phyloP scores from a whole-genome alignment of 2,797 vertebrate species.

The Anabas testudineus region DNA sequence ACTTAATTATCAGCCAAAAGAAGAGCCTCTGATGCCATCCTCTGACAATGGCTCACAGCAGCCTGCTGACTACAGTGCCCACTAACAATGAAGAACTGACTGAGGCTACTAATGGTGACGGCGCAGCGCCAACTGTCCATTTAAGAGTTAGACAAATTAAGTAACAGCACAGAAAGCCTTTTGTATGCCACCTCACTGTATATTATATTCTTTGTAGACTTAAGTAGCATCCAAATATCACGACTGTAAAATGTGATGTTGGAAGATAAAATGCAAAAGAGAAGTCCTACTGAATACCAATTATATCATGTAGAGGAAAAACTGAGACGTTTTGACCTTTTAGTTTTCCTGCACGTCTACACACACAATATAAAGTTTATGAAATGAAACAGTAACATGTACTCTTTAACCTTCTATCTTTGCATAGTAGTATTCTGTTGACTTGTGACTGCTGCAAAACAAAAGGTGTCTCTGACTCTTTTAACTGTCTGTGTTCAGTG shows the following conservation, averaged over 20 bases:
- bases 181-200: conserved; percentile 31
- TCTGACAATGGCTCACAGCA: conserved; percentile 81
- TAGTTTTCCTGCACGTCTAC: conserved; percentile 55
- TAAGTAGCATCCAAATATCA: conserved; percentile 26
- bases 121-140: conserved; percentile 73
- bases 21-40: conserved; percentile 81
- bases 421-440: conserved; percentile 30
- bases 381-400: conserved; percentile 40
- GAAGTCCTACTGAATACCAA: conserved; percentile 43
- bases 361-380: conserved; percentile 53
- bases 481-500: too few relatives aligned
- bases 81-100: conserved; percentile 78
- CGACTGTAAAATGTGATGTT: conserved; percentile 28
- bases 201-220: conserved; percentile 29
- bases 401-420: conserved; percentile 43
- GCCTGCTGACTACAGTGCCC: conserved; percentile 74
- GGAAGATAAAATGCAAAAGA: conserved; percentile 48
- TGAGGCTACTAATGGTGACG: conserved; percentile 73
- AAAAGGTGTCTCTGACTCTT: conserved; percentile 3
- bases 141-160: conserved; percentile 74
- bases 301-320: conserved; percentile 40
- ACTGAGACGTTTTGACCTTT: conserved; percentile 65
- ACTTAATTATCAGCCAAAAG: conserved; percentile 86
- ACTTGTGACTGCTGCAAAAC: conserved; percentile 29
- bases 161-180: conserved; percentile 45